Evolutionary conservation across 2,113 vertebrate genomes (phyloP).

Genomic region (Misgurnus mizolepis): DNA sequence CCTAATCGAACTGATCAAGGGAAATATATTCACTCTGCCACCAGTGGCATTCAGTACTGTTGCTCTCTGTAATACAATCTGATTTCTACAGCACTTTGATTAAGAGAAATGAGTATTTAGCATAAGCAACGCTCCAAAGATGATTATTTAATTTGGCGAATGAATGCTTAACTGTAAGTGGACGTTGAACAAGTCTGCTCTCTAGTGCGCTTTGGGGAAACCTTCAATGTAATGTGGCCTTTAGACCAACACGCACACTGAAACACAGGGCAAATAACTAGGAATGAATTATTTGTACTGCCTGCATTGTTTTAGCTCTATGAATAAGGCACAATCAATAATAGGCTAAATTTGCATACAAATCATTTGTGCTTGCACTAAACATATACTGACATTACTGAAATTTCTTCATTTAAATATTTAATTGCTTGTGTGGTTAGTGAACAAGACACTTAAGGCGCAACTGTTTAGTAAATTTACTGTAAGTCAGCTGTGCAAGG

Average conservation of each 20-base stretch:
- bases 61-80: background rate
- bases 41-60: background rate
- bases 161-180: conserved; percentile 25
- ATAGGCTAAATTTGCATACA: no score
- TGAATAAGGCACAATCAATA: no score
- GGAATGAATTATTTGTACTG: no score
- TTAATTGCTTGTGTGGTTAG: no score
- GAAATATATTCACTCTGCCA: conserved; percentile 41
- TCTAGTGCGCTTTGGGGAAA: conserved; percentile 4
- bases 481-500: conserved; percentile 40
- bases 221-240: background rate
- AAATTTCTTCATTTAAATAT: no score
- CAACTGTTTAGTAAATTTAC: no score
- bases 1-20: conserved; percentile 54
- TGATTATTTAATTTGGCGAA: conserved; percentile 16
- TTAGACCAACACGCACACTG: background rate
- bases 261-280: background rate
- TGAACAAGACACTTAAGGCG: no score
- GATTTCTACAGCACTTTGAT: conserved; percentile 15
- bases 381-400: no score
- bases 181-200: conserved; percentile 21
- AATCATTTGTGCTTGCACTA: no score
- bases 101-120: conserved; percentile 22
- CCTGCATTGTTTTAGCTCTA: no score
- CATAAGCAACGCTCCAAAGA: background rate